Evolutionary conservation across 2,888 invertebrate species (phyloP).

Genomic region (Phalera bucephala): DNA sequence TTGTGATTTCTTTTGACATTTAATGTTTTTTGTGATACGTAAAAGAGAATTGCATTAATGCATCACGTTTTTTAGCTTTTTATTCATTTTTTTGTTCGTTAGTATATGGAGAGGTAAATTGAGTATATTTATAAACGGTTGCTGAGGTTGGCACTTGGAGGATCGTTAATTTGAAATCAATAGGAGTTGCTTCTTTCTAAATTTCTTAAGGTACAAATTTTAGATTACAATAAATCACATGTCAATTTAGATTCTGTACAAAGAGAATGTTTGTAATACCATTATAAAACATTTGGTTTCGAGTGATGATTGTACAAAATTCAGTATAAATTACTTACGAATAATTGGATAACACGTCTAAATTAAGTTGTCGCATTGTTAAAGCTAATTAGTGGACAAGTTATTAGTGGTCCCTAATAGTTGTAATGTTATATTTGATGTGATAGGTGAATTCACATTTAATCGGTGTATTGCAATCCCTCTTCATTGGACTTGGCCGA

Average conservation of each 20-base stretch:
- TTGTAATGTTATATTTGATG: constrained; percentile 74
- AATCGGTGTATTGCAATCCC: constrained; percentile 73
- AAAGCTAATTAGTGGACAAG: constrained; percentile 64
- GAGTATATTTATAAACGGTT: constrained; percentile 49
- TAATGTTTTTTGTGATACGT: constrained; percentile 83
- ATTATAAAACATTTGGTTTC: constrained; percentile 28
- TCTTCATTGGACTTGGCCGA: constrained; percentile 55
- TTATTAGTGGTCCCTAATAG: constrained; percentile 64
- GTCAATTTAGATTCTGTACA: constrained; percentile 50
- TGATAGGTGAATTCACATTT: constrained; percentile 66
- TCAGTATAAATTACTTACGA: constrained; percentile 41
- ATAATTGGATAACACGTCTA: constrained; percentile 58
- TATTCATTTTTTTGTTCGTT: constrained; percentile 53
- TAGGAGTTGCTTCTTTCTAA: constrained; percentile 59
- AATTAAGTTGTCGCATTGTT: constrained; percentile 72
- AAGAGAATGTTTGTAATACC: constrained; percentile 33
- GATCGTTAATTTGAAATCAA: constrained; percentile 51
- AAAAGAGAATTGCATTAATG: constrained; percentile 78
- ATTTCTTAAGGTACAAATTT: constrained; percentile 66
- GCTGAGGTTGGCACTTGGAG: constrained; percentile 38
- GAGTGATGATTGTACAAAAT: constrained; percentile 50
- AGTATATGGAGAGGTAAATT: constrained; percentile 50
- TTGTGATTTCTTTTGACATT: constrained; percentile 83
- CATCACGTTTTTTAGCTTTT: constrained; percentile 70
- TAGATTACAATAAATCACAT: constrained; percentile 58